These are phyloP conservation scores for Octomys mimax DNA, from an alignment of 2,797 vertebrate species.

Conservation along the genomic window DNA sequence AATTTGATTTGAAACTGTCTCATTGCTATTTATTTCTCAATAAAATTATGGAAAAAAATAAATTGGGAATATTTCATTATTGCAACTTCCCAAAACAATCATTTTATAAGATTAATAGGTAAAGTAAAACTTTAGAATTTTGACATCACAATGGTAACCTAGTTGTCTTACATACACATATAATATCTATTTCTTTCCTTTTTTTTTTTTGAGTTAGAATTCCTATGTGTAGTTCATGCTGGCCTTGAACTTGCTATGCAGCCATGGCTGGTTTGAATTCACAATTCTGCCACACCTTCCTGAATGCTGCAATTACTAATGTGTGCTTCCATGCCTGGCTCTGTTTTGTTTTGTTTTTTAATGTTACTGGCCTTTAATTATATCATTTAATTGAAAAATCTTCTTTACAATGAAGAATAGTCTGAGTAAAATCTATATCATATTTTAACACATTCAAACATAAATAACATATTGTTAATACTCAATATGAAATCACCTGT, in stretches of 20 bases:
- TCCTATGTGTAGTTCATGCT: not conserved
- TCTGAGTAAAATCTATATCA: conserved; percentile 69
- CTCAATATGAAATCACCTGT: conserved; percentile 91
- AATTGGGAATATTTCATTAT: conserved; percentile 52
- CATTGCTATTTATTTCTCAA: too few species aligned
- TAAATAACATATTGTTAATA: conserved; percentile 89
- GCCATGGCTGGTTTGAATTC: not conserved
- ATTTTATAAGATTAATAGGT: conserved; percentile 44
- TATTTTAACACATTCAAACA: conserved; percentile 62
- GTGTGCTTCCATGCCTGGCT: not conserved
- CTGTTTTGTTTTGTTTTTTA: not conserved
- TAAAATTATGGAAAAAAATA: not conserved
- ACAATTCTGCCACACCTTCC: not conserved
- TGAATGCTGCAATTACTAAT: not conserved
- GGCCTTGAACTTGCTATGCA: not conserved
- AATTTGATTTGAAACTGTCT: too few species aligned
- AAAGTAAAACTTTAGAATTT: conserved; percentile 62
- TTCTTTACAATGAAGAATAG: conserved; percentile 69
- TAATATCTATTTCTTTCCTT: conserved; percentile 9
- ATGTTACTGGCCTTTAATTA: conserved; percentile 63
- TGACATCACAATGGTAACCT: not conserved
- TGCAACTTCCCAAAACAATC: conserved; percentile 13
- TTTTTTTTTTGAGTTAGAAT: not conserved
- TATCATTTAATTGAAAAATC: conserved; percentile 53
- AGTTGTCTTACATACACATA: conserved; percentile 44